Evolutionary conservation across 2,888 invertebrate genomes (phyloP), one percentile per base, ranked within the genome.

Genomic region (Agonopterix heracliana): DNA sequence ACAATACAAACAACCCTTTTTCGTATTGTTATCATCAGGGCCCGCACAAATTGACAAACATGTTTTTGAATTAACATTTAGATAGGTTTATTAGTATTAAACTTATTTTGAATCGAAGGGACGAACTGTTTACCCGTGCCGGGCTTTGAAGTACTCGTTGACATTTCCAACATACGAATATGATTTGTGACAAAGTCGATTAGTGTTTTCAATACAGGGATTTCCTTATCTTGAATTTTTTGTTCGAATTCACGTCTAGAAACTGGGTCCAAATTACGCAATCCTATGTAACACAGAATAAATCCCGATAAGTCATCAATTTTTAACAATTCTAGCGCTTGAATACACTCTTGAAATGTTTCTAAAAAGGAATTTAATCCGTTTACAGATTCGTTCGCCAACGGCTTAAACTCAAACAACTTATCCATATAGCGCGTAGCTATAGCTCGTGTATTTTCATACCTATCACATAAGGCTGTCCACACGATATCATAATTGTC

Each of bases 371-470:
- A 11, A 43, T 41, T 49, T 35, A 46, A 41, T 13, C 9, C 10
- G 10, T 13, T 14, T 36, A 38, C 34, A 13, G 41, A 14, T 46
- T 42, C 45, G 14, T 14, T 2, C 1, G 14, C 12, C 17, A 49
- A 43, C 2, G 49, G 49, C 8, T 40, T 46, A 13, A 46, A 49
- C 5, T 17, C 35, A 43, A 45, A 45, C 34, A 49, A 26, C 43
- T 49, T 49, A 43, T 49, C 49, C 41, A 49, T 34, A 26, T 46
- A 46, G 2, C 9, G n/a, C 17, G 45, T 46, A 10, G 45, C 49
- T 9, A 49, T 9, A 1, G 46, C 46, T 10, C 46, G 45, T 35
- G 45, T 49, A 43, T 45, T 44, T 36, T 49, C 40, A 36, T 45
- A 49, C 12, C 44, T 38, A 12, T 49, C 44, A 49, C 35, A 10